These are phyloP conservation scores for Synanthedon andrenaeformis DNA, from an alignment of 2,888 invertebrate species.

Conservation along the genomic window DNA sequence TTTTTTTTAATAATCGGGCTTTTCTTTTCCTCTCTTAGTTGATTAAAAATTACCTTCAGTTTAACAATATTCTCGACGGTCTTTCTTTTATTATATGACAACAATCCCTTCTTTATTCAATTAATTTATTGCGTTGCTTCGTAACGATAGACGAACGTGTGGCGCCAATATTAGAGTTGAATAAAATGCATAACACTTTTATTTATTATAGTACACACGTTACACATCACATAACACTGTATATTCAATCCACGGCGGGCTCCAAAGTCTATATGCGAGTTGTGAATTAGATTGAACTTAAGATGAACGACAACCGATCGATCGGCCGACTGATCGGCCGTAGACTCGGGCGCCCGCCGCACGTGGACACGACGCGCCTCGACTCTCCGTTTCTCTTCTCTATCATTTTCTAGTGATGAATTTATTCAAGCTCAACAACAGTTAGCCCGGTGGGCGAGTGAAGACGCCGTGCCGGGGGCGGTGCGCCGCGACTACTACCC, in stretches of 20 bases:
- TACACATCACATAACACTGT: constrained; percentile 9
- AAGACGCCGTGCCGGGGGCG: constrained; percentile 75
- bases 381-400: constrained; percentile 80
- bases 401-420: constrained; percentile 96
- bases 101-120: no score
- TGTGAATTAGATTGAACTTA: not conserved
- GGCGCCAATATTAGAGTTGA: no score
- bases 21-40: no score
- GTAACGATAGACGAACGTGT: no score
- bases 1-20: not conserved
- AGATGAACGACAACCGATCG: not conserved
- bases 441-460: constrained; percentile 95
- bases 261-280: constrained; percentile 11
- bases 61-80: not conserved
- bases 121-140: no score
- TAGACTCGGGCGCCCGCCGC: constrained; percentile 12
- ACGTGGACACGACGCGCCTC: constrained; percentile 27
- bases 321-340: not conserved
- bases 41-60: constrained; percentile 3
- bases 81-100: no score
- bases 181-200: no score
- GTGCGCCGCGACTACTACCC: constrained; percentile 52
- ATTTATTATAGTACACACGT: constrained; percentile 1
- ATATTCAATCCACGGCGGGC: constrained; percentile 16
- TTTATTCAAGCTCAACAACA: constrained; percentile 98